Evolutionary conservation across 2,797 vertebrate genomes (phyloP).

Genomic region (Neomorphus geoffroyi): DNA sequence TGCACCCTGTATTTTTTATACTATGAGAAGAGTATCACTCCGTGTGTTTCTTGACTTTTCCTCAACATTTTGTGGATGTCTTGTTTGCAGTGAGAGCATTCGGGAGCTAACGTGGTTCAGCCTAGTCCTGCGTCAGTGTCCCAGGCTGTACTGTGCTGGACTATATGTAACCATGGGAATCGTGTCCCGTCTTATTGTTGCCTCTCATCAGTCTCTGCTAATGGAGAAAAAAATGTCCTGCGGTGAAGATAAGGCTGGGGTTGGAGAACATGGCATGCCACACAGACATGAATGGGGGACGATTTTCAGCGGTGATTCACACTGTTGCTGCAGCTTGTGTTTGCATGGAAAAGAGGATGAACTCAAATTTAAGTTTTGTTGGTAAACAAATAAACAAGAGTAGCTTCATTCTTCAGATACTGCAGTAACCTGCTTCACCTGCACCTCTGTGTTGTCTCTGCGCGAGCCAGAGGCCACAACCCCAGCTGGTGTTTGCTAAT

Average conservation of each 20-base stretch:
- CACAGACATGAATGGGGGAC: neutral
- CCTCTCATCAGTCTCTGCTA: neutral
- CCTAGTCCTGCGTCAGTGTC: neutral
- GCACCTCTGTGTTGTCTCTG: neutral
- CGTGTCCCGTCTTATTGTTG: neutral
- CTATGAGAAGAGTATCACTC: rapidly evolving
- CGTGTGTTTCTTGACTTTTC: neutral
- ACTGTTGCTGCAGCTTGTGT: rapidly evolving
- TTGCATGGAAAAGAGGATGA: neutral
- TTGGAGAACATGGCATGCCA: neutral
- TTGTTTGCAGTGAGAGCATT: neutral
- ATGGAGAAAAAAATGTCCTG: neutral
- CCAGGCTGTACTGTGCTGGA: neutral
- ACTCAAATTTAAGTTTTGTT: neutral
- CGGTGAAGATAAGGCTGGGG: neutral
- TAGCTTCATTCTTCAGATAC: neutral
- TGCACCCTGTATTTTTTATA: neutral
- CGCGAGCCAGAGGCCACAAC: neutral
- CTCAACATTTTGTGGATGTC: neutral
- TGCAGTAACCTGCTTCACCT: neutral
- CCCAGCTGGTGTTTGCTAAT: neutral
- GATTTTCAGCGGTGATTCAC: neutral
- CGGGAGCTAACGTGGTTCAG: neutral
- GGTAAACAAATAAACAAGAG: neutral
- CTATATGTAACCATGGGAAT: neutral